phyloP scores from a whole-genome alignment of 2,797 vertebrate genomes.

The Melanogrammus aeglefinus region DNA sequence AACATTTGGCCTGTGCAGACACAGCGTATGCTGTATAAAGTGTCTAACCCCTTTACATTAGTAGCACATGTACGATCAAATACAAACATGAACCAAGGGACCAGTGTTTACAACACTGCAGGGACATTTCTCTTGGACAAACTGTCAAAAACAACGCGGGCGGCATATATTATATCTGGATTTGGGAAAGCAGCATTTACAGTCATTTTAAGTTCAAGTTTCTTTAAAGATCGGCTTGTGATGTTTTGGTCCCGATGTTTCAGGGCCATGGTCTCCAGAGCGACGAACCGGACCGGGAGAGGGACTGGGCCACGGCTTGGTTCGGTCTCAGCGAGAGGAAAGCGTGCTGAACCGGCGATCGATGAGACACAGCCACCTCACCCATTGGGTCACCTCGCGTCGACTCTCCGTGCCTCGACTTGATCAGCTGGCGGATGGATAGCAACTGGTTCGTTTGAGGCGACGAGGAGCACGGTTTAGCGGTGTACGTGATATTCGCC shows the following conservation, averaged over 20 bases:
- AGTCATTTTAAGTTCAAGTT: constrained; percentile 9
- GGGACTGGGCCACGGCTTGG: constrained; percentile 29
- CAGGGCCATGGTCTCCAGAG: constrained; percentile 76
- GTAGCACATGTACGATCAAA: constrained; percentile 47
- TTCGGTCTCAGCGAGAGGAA: constrained; percentile 18
- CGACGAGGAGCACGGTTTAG: constrained; percentile 30
- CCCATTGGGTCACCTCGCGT: neutral
- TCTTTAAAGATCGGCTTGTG: constrained; percentile 7
- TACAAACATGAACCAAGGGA: constrained; percentile 5
- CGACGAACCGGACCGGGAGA: constrained; percentile 26
- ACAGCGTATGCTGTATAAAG: constrained; percentile 15
- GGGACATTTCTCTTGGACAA: constrained; percentile 17
- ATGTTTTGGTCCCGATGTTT: constrained; percentile 20
- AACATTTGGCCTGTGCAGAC: constrained; percentile 10
- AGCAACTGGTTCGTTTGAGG: constrained; percentile 31
- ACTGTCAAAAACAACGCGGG: neutral
- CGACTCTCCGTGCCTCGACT: constrained; percentile 22
- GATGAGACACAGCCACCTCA: neutral
- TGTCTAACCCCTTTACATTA: constrained; percentile 48
- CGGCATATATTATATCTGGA: neutral
- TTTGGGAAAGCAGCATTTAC: neutral
- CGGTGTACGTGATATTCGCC: neutral
- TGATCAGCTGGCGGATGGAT: constrained; percentile 40
- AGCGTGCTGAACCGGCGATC: constrained; percentile 9
- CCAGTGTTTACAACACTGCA: constrained; percentile 1